A percentile compares a stretch with the other conserved stretches of the same genome.
phyloP scores from a whole-genome alignment of 2,113 vertebrate species.

The Heterochromis multidens region DNA sequence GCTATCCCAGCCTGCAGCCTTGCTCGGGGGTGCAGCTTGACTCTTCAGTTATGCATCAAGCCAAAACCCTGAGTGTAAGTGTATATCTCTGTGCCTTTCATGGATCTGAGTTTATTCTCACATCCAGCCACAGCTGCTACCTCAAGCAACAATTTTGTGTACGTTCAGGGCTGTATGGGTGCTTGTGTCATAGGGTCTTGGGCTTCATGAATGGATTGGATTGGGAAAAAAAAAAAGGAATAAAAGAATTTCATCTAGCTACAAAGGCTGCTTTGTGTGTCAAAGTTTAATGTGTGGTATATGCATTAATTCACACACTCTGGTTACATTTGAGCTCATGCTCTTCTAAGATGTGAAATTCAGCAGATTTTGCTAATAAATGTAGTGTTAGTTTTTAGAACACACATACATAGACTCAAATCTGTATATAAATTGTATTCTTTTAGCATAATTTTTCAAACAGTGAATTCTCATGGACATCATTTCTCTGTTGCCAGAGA shows the following conservation, averaged over 20 bases:
- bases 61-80: neutral
- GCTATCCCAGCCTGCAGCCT: slow-evolving; percentile 22
- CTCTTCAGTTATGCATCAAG: slow-evolving; percentile 35
- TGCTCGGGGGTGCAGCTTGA: slow-evolving; percentile 13
- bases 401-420: neutral
- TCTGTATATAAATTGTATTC: no score
- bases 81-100: neutral
- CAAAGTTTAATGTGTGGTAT: neutral
- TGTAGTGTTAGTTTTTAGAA: neutral
- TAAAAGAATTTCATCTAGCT: slow-evolving; percentile 5
- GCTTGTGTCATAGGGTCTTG: neutral
- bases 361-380: neutral
- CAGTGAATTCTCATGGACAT: no score
- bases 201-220: neutral
- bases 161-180: neutral
- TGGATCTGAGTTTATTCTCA: slow-evolving; percentile 30
- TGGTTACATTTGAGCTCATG: neutral
- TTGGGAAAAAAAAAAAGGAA: neutral
- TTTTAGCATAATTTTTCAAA: no score
- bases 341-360: neutral
- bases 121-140: slow-evolving; percentile 31
- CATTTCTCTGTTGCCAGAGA: no score
- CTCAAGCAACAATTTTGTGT: slow-evolving; percentile 14
- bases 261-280: neutral
- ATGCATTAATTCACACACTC: neutral